Percentiles rank a stretch among this genome's conserved stretches.
phyloP scores from a whole-genome alignment of 2,888 invertebrate species.

The Tanytarsus gracilentus region DNA sequence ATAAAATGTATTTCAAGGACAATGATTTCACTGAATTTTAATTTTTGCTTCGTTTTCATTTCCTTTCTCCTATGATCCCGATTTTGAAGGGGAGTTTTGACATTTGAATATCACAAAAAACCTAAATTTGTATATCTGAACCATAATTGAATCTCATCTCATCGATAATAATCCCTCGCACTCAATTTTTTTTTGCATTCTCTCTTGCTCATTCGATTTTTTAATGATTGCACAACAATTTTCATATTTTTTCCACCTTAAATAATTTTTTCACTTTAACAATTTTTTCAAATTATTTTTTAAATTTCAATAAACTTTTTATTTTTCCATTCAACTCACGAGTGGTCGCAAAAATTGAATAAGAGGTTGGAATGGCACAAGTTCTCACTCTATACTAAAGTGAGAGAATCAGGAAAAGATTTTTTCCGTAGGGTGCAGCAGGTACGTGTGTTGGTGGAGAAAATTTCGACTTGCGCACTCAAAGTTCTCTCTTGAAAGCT shows the following conservation, averaged over 20 bases:
- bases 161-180: slow-evolving; percentile 6
- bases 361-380: background rate
- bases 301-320: slow-evolving; percentile 8
- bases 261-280: slow-evolving; percentile 1
- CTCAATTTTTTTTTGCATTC: no score
- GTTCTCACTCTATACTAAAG: background rate
- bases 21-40: slow-evolving; percentile 24
- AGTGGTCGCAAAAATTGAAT: slow-evolving; percentile 25
- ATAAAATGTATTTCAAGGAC: slow-evolving; percentile 18
- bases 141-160: slow-evolving; percentile 19
- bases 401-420: background rate
- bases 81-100: no score
- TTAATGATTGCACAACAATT: no score
- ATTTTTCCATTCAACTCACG: slow-evolving; percentile 24
- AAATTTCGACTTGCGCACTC: slow-evolving; percentile 14
- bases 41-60: background rate
- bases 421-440: slow-evolving; percentile 25
- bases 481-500: no score
- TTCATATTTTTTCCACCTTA: no score
- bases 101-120: slow-evolving; percentile 6
- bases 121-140: no score
- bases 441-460: slow-evolving; percentile 25
- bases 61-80: background rate
- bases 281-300: background rate
- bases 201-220: no score